Conservation (phyloP, 2,888 invertebrate genomes). For the Kryphioiulus occultus region DNA sequence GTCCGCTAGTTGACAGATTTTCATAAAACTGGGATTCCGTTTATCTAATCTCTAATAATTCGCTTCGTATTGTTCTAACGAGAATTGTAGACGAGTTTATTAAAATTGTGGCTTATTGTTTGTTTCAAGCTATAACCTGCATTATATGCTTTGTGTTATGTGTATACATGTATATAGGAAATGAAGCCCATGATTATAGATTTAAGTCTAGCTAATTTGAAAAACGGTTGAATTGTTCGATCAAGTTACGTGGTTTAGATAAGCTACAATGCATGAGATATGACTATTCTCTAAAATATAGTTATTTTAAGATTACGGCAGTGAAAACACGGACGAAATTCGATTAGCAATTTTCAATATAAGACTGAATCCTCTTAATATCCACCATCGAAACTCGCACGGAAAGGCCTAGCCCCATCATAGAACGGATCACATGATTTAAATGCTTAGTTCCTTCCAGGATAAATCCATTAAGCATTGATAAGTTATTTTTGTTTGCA, state of each 20-base stretch:
- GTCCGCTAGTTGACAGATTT: background rate
- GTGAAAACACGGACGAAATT: background rate
- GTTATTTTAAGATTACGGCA: background rate
- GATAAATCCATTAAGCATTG: constrained; percentile 11
- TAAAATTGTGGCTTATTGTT: background rate
- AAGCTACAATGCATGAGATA: background rate
- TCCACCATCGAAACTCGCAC: background rate
- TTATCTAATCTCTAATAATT: background rate
- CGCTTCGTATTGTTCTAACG: background rate
- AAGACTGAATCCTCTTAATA: background rate
- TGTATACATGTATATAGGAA: background rate
- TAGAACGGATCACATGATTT: background rate
- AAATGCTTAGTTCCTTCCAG: background rate
- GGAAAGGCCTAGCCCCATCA: background rate
- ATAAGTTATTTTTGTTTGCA: constrained; percentile 25
- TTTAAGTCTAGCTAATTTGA: background rate
- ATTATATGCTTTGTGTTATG: background rate
- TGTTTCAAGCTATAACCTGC: background rate
- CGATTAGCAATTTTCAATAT: background rate
- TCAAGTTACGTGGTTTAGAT: background rate
- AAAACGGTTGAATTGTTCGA: background rate
- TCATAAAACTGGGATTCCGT: background rate
- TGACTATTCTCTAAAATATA: background rate
- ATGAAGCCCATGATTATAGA: background rate
- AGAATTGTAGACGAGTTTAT: background rate